These are phyloP conservation scores for Hemibagrus wyckioides DNA, from an alignment of 2,113 vertebrate species.

Conservation along the genomic window DNA sequence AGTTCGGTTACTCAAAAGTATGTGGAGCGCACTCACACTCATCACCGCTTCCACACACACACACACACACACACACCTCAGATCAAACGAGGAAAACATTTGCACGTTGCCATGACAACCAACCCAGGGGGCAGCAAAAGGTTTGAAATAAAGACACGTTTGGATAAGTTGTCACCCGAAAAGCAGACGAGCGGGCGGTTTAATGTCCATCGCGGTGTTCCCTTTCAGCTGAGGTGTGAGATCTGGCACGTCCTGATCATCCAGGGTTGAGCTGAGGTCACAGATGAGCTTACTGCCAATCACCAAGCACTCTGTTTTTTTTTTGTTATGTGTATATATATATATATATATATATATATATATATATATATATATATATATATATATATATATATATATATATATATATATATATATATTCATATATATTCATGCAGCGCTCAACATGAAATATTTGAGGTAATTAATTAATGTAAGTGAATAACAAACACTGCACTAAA, in stretches of 20 bases:
- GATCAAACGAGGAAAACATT: constrained; percentile 35
- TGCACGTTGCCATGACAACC: constrained; percentile 21
- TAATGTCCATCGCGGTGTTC: neutral
- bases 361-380: too few relatives aligned
- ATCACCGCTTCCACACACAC: constrained; percentile 9
- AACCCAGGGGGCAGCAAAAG: neutral
- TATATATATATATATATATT: too few relatives aligned
- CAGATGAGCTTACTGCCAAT: neutral
- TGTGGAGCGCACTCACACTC: neutral
- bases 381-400: too few relatives aligned
- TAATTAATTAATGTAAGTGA: too few relatives aligned
- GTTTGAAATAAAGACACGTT: neutral
- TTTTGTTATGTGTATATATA: too few relatives aligned
- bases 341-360: too few relatives aligned
- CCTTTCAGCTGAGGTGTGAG: neutral
- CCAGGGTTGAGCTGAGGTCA: neutral
- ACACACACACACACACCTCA: constrained; percentile 1
- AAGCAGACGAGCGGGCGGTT: neutral
- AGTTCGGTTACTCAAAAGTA: too few relatives aligned
- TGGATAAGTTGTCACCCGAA: neutral
- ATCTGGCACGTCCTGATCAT: too few relatives aligned
- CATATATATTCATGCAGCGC: too few relatives aligned
- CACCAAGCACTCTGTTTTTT: neutral
- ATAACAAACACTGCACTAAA: too few relatives aligned
- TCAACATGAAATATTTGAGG: neutral